These are phyloP conservation scores for Ectemnius lituratus DNA, from an alignment of 2,888 invertebrate species.

Conservation along the genomic window DNA sequence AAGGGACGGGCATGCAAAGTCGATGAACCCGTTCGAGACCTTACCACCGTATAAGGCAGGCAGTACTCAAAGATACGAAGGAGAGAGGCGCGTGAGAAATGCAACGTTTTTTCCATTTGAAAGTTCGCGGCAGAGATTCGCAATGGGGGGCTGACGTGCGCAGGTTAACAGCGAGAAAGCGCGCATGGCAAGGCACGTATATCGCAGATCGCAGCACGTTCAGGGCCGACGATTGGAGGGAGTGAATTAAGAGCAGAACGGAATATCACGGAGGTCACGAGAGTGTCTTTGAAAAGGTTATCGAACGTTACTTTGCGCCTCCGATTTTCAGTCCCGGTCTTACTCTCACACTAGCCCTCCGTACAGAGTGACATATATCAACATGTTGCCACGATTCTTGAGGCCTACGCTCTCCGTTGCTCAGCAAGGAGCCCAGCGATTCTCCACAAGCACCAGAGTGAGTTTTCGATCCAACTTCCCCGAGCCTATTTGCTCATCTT, in stretches of 20 bases:
- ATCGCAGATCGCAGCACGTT: constrained; percentile 16
- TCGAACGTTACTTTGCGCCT: constrained; percentile 22
- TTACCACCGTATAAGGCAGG: no score
- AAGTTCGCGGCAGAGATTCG: constrained; percentile 24
- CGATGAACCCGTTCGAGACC: no score
- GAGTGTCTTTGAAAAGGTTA: constrained; percentile 50
- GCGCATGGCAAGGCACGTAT: constrained; percentile 42
- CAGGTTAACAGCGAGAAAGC: constrained; percentile 15
- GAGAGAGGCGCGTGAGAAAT: not conserved
- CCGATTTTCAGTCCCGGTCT: constrained; percentile 26
- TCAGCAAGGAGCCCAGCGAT: constrained; percentile 69
- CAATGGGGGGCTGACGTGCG: constrained; percentile 19
- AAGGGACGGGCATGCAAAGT: no score
- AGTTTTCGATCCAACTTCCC: constrained; percentile 26
- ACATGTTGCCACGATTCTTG: constrained; percentile 73
- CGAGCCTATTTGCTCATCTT: not conserved
- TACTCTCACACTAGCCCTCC: constrained; percentile 12
- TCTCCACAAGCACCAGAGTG: constrained; percentile 73
- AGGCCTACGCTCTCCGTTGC: constrained; percentile 66
- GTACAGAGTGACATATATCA: constrained; percentile 25
- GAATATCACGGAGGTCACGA: constrained; percentile 51
- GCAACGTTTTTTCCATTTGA: constrained; percentile 7
- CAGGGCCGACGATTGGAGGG: constrained; percentile 19
- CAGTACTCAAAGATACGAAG: not conserved
- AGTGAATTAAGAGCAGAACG: constrained; percentile 26